A percentile compares a stretch with the other conserved stretches of the same genome.
These are phyloP conservation scores for Drosophila setifemur DNA, from an alignment of 1,140 invertebrate genomes.

Conservation along the genomic window DNA sequence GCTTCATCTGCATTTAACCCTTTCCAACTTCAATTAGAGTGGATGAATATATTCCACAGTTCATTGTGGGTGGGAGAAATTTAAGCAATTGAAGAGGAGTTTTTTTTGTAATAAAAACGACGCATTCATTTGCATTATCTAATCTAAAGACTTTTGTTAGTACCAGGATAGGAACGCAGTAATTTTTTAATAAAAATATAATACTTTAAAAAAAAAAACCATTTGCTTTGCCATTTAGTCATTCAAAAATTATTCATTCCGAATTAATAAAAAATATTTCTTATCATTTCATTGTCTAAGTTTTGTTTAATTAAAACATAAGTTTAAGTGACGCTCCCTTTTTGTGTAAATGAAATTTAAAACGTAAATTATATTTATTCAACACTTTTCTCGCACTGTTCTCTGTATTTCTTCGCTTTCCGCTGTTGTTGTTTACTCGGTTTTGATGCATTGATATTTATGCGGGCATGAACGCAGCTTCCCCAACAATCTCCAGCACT, in stretches of 20 bases:
- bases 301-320: too few relatives aligned
- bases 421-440: conserved; percentile 44
- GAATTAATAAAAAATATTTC: not conserved
- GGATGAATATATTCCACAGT: not conserved
- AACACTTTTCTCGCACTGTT: conserved; percentile 3
- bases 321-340: too few relatives aligned
- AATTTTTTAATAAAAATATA: not conserved
- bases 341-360: conserved; percentile 5
- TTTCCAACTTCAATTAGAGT: conserved; percentile 45
- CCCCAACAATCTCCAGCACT: conserved; percentile 5
- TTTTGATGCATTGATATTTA: conserved; percentile 32
- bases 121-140: not conserved
- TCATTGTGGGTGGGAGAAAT: not conserved
- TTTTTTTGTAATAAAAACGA: too few relatives aligned
- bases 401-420: not conserved
- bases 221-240: not conserved
- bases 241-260: not conserved
- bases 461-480: conserved; percentile 43
- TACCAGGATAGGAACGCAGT: too few relatives aligned
- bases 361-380: not conserved
- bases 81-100: not conserved
- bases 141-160: not conserved
- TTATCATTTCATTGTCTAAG: too few relatives aligned
- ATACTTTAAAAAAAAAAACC: not conserved
- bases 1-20: conserved; percentile 35